Base-by-base conservation (phyloP, 1,140 invertebrate species). In the Cotesia glomerata region DNA sequence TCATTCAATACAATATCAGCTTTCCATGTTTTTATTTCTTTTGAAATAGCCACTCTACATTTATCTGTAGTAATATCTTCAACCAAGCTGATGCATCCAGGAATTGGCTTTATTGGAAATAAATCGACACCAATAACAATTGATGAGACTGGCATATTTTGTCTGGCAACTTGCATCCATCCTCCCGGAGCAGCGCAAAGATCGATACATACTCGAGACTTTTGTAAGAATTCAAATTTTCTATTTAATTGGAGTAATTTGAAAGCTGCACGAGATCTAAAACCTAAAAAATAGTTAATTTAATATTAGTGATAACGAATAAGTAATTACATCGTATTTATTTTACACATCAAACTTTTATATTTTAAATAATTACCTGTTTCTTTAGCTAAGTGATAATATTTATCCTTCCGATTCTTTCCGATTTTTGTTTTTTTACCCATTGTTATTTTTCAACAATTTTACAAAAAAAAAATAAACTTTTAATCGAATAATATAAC, bases 151-250 rank as follows among this genome's bases (percentile, higher is more conserved):
- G 98, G 98, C 95, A 99, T 99, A 85, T 98, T 97, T 84, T 99
- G 93, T 80, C 95, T 93, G 54, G 97, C 98, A n/a, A 99, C 98
- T 89, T 99, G 98, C 91, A 99, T 96, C 98, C 98, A 99, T 80
- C 98, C 98, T 84, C 98, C 98, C 5, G 98, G 98, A 5, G 98
- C 98, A 16, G 98, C 98, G 88, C 98, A 99, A 51, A 99, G 88
- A 91, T 99, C 98, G 75, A 99, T 91, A 75, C 97, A 95, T 89
- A 99, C 96, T 90, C 95, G 90, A 8, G 97, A 96, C 80, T 94
- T 95, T 90, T 99, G 96, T 0, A 99, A 87, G 88, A 99, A 99
- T 72, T 97, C 95, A 89, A 97, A 99, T 84, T 98, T 98, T 77
- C 97, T 89, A 86, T 99, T 99, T 36, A 99, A 83, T 84, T 99